A percentile compares a stretch with the other conserved stretches of the same genome.
Evolutionary conservation across 53 echinoderm and acorn worm genomes (phyloP).

Genomic region (Holothuria scabra): DNA sequence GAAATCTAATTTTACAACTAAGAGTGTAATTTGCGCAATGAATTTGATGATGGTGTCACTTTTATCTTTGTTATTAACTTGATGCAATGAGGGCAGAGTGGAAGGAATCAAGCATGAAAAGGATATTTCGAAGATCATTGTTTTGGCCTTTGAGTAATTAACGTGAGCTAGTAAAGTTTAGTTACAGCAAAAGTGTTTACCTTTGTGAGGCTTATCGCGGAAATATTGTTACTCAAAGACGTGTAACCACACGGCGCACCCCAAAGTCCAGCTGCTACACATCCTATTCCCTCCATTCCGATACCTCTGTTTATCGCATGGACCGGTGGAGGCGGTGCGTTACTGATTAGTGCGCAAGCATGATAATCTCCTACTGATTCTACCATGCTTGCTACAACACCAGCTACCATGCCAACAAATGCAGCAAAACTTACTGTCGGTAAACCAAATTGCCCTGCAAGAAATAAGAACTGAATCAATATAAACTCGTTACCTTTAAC

Average conservation of each 20-base stretch:
- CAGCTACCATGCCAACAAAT: conserved; percentile 23
- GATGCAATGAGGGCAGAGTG: too few relatives aligned
- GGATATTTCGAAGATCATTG: too few relatives aligned
- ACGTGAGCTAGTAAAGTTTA: too few relatives aligned
- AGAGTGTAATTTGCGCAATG: too few relatives aligned
- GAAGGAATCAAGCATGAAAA: too few relatives aligned
- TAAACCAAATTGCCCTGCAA: conserved; percentile 27
- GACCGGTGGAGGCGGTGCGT: conserved; percentile 36
- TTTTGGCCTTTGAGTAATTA: too few relatives aligned
- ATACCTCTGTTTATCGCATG: conserved; percentile 34
- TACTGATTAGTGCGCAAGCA: conserved; percentile 24
- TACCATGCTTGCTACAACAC: conserved; percentile 13
- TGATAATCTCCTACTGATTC: conserved; percentile 39
- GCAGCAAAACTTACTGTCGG: conserved; percentile 14
- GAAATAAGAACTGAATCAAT: neutral
- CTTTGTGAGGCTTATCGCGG: conserved; percentile 32
- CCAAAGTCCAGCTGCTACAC: conserved; percentile 15
- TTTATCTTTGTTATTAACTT: too few relatives aligned
- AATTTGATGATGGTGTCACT: too few relatives aligned
- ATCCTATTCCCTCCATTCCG: conserved; percentile 15
- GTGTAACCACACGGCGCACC: conserved; percentile 27
- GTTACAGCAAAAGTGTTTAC: neutral
- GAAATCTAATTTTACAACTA: too few relatives aligned
- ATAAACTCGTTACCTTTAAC: too few relatives aligned
- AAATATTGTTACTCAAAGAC: conserved; percentile 21